These are phyloP conservation scores for Dendrolimus kikuchii DNA, from an alignment of 1,140 invertebrate genomes.

Conservation along the genomic window DNA sequence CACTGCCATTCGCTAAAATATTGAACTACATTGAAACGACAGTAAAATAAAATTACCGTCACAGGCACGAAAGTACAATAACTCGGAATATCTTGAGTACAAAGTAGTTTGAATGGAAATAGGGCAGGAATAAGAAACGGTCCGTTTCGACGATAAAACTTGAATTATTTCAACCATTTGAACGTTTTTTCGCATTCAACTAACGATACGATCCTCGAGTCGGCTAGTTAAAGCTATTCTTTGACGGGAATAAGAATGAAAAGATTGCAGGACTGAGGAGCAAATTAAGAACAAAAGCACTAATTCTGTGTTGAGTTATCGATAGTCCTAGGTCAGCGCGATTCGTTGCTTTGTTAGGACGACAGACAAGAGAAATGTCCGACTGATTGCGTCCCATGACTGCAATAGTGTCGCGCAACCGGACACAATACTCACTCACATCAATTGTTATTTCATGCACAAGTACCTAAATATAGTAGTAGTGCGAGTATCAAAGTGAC, in stretches of 20 bases:
- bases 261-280: slow-evolving; percentile 7
- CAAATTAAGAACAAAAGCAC: slow-evolving; percentile 38
- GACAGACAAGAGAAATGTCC: slow-evolving; percentile 56
- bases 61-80: slow-evolving; percentile 20
- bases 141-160: slow-evolving; percentile 11
- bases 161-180: slow-evolving; percentile 27
- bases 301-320: slow-evolving; percentile 50
- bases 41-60: slow-evolving; percentile 35
- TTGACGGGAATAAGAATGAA: slow-evolving; percentile 15
- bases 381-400: slow-evolving; percentile 56
- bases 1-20: slow-evolving; percentile 42
- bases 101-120: slow-evolving; percentile 4
- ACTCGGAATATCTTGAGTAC: neutral
- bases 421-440: slow-evolving; percentile 40
- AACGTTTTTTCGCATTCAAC: slow-evolving; percentile 23
- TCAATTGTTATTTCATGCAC: slow-evolving; percentile 53
- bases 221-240: slow-evolving; percentile 28
- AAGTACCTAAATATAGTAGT: slow-evolving; percentile 19
- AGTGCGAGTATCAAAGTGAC: too few relatives aligned
- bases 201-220: slow-evolving; percentile 33
- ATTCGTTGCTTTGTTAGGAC: slow-evolving; percentile 47
- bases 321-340: slow-evolving; percentile 47
- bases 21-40: slow-evolving; percentile 35
- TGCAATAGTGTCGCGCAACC: slow-evolving; percentile 20
- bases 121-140: slow-evolving; percentile 1